Base-by-base conservation (phyloP, 2,888 invertebrate species). In the Xiphydria camelus region DNA sequence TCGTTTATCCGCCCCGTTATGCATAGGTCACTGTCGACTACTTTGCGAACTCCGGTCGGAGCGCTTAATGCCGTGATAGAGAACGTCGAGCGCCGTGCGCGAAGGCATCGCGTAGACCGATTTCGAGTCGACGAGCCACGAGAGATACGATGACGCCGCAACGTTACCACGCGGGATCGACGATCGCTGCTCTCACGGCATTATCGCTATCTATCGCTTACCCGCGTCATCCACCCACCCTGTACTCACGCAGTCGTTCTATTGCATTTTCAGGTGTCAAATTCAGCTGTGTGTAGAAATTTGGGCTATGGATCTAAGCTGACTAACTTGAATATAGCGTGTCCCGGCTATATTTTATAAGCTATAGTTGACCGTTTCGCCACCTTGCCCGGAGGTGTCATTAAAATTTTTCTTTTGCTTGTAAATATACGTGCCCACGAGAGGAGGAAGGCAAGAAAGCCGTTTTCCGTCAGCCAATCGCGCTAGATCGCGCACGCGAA, bases 231-330 rank as follows among this genome's bases (percentile, higher is more conserved):
- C 17, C 19, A n/a, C n/a, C n/a, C n/a, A n/a, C 18, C 7, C 25
- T 29, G 9, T 44, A 23, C 45, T 39, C 19, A 34, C 48, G 37
- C 34, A 23, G 42, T 42, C 42, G 41, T 52, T 56, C 40, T 47
- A 42, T 60, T 59, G 45, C 45, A 66, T 63, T 76, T 72, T 55
- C 71, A 78, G 77, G 78, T 63, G 82, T 88, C 62, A 89, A 90
- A 77, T 90, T 90, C 79, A 89, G 89, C 77, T 86, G 88, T 74
- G 90, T 90, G 53, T 89, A 80, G 78, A 64, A 45, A 35, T 56
- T 51, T 57, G 51, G 56, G 58, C 59, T 57, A 63, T 53, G 64
- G 61, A 64, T 59, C 57, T 60, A 55, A 60, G 62, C 64, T 55
- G 57, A 61, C 59, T 63, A 69, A 68, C 68, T 70, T 66, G 66